Base-by-base conservation (phyloP, 2,797 vertebrate genomes). In the Rhinogobio ventralis region DNA sequence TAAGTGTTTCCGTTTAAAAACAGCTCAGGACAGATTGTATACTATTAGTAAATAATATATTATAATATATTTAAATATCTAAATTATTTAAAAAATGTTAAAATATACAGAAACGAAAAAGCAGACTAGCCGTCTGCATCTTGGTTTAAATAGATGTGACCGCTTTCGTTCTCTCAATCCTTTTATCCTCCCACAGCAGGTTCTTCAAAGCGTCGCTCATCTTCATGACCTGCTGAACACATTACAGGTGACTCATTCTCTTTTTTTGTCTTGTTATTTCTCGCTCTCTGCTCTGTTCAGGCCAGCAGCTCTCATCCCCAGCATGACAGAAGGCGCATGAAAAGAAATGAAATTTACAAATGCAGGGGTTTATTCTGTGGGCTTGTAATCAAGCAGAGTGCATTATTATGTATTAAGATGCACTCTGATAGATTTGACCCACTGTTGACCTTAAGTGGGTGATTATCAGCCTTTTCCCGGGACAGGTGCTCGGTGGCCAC, bases 191-290 rank as follows among this genome's bases (percentile, higher is more conserved):
- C 28, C 23, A 55, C 93, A 97, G 96, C 97, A 97, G 89, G 93
- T 97, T 51, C 93, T 96, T 86, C 95, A 95, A 89, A 96, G 95
- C 79, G 95, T 98, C 55, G 91, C 94, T 51, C 95, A 91, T 85
- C 96, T 98, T 68, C 95, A 97, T 13, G 93, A 95, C 49, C 93
- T 97, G 87, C 95, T 98, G 68, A 94, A 92, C 83, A 91, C 93
- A 66, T 93, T 98, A 86, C 96, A 98, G 96, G 97, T 98, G 93
- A 85, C 28, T 69, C 73, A 60, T n/a, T 33, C 51, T 71, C 60
- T 67, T 79, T 36, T 33, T 55, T 62, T 49, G 51, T 53, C 67
- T 30, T 6, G 33, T 60, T 69, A 8, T 51, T 17, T 69, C 19
- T 49, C 60, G 8, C 67, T 45, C 39, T 15, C 17, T 46, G 75